These are phyloP conservation scores for Acleris sparsana DNA, from an alignment of 2,888 invertebrate species.

Conservation along the genomic window DNA sequence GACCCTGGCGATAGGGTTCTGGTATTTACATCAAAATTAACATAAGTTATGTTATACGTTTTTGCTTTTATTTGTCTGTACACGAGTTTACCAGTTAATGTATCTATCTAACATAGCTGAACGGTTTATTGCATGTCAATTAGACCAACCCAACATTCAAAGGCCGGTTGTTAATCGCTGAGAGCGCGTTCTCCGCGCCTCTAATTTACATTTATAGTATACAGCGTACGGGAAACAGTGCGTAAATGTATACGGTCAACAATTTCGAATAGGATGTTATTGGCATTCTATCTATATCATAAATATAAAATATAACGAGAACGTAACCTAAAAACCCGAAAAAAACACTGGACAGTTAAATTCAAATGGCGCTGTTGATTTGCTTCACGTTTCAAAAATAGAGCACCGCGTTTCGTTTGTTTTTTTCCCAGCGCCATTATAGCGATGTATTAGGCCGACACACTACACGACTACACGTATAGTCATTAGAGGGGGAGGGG, in stretches of 20 bases:
- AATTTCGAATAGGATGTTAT: not conserved
- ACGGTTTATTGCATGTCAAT: constrained; percentile 2
- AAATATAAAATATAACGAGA: not conserved
- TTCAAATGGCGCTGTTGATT: constrained; percentile 4
- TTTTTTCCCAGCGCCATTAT: constrained; percentile 53
- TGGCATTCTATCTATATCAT: not conserved
- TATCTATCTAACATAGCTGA: constrained; percentile 1
- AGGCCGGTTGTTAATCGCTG: constrained; percentile 14
- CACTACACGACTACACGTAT: constrained; percentile 47
- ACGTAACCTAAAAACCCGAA: not conserved
- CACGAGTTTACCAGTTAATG: constrained; percentile 7
- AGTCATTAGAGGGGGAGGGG: constrained; percentile 51
- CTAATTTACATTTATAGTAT: constrained; percentile 5
- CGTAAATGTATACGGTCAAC: not conserved
- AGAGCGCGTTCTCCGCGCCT: not conserved
- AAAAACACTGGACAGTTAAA: not conserved
- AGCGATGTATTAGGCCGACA: constrained; percentile 56
- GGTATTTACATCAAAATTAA: constrained; percentile 12
- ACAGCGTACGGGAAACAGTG: constrained; percentile 2
- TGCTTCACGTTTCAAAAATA: constrained; percentile 6
- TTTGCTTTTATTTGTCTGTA: constrained; percentile 16
- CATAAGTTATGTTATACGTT: not conserved
- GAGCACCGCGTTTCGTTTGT: constrained; percentile 12
- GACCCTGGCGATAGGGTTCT: constrained; percentile 12
- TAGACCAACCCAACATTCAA: not conserved